phyloP scores from a whole-genome alignment of 2,113 vertebrate genomes.

The Corydoras sp. region DNA sequence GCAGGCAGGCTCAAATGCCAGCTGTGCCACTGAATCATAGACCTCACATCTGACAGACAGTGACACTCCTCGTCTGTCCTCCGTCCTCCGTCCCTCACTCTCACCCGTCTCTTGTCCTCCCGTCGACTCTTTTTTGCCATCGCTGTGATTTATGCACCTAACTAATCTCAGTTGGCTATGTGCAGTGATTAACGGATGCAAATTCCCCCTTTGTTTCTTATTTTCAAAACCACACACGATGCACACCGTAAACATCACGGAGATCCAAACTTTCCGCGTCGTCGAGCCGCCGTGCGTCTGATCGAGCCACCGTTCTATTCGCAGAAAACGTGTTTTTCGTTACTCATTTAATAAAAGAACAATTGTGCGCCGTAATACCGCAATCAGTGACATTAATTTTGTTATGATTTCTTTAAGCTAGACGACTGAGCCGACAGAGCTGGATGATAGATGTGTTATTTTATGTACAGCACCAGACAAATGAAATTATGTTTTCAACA shows the following conservation, averaged over 20 bases:
- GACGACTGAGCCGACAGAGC: conserved; percentile 3
- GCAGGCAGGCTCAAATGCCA: conserved; percentile 46
- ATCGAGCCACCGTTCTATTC: background rate
- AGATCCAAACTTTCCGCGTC: background rate
- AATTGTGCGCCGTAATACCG: conserved; percentile 2
- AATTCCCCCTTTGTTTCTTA: too few species aligned
- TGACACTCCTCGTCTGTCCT: conserved; percentile 43
- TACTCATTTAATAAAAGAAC: conserved; percentile 3
- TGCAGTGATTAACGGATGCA: background rate
- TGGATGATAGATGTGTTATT: conserved; percentile 17
- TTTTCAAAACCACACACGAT: too few species aligned
- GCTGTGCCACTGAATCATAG: conserved; percentile 40
- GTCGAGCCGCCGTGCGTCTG: background rate
- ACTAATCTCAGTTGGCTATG: conserved; percentile 16
- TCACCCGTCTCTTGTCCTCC: conserved; percentile 48
- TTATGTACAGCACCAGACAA: conserved; percentile 16
- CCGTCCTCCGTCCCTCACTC: conserved; percentile 33
- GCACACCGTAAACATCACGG: too few species aligned
- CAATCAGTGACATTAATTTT: conserved; percentile 8
- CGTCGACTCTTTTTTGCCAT: conserved; percentile 24
- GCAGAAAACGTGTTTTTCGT: background rate
- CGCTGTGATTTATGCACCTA: conserved; percentile 17
- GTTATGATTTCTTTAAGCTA: conserved; percentile 12
- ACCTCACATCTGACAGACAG: conserved; percentile 39
- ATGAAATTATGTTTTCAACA: conserved; percentile 31